Evolutionary conservation across 2,113 vertebrate genomes (phyloP).

Genomic region (Cephalopterus ornatus): DNA sequence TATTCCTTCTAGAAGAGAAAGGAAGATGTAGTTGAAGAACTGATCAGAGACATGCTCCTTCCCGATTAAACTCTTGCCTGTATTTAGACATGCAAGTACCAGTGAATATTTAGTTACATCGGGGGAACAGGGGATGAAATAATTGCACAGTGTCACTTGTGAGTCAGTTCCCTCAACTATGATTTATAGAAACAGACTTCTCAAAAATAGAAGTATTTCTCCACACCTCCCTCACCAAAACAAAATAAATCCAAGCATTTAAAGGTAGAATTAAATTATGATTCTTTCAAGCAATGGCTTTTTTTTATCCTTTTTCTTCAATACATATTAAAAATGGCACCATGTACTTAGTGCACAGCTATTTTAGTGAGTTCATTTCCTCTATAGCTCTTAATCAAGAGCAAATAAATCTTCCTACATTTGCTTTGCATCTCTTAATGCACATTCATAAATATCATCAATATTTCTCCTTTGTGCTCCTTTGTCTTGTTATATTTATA

Average conservation of each 20-base stretch:
- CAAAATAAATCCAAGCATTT: not conserved
- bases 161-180: not conserved
- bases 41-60: not conserved
- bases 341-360: not conserved
- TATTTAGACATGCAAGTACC: not conserved
- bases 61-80: not conserved
- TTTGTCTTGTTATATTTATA: not conserved
- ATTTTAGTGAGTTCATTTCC: not conserved
- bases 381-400: not conserved
- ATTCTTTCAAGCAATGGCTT: not conserved
- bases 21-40: not conserved
- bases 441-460: not conserved
- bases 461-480: not conserved
- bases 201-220: not conserved
- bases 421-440: not conserved
- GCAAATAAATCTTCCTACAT: not conserved
- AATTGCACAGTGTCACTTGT: not conserved
- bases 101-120: not conserved
- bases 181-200: not conserved
- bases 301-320: not conserved
- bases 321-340: not conserved
- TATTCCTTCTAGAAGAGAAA: not conserved
- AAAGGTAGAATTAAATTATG: not conserved
- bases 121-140: not conserved
- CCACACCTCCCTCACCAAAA: accelerated